Evolutionary conservation across 2,888 invertebrate genomes (phyloP).

Genomic region (Spicauda simplicius): DNA sequence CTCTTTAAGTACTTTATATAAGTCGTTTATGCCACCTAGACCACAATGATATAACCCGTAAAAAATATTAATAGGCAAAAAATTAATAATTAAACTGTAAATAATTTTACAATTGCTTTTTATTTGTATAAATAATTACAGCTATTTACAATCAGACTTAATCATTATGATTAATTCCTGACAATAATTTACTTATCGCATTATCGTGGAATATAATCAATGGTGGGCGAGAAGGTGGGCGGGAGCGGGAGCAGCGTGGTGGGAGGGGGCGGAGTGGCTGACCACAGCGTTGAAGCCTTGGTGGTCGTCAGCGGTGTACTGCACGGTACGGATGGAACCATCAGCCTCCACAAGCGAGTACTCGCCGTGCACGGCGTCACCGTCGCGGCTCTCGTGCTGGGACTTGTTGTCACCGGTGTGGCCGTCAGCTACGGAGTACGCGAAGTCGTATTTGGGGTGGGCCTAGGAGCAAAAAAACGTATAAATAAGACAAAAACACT

Average conservation of each 20-base stretch:
- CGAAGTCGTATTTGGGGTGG: slow-evolving; percentile 85
- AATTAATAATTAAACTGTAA: not conserved
- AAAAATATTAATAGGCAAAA: too few species aligned
- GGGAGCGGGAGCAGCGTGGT: slow-evolving; percentile 52
- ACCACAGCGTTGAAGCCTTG: slow-evolving; percentile 79
- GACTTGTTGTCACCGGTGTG: slow-evolving; percentile 86
- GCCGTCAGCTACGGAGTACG: slow-evolving; percentile 83
- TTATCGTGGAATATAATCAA: slow-evolving; percentile 42
- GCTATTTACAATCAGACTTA: slow-evolving; percentile 35
- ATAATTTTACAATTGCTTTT: slow-evolving; percentile 23
- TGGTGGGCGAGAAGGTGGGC: slow-evolving; percentile 56
- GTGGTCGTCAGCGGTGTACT: slow-evolving; percentile 83
- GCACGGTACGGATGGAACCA: slow-evolving; percentile 80
- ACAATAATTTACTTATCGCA: slow-evolving; percentile 18
- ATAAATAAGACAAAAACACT: not conserved
- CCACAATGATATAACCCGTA: too few species aligned
- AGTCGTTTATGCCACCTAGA: too few species aligned
- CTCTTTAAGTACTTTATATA: too few species aligned
- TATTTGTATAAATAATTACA: slow-evolving; percentile 31
- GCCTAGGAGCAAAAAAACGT: slow-evolving; percentile 50
- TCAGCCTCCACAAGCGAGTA: slow-evolving; percentile 77
- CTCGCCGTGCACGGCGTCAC: slow-evolving; percentile 84
- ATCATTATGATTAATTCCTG: slow-evolving; percentile 35
- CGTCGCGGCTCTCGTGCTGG: slow-evolving; percentile 80
- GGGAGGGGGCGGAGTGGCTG: slow-evolving; percentile 67